phyloP scores from a whole-genome alignment of 2,888 invertebrate genomes.

The Tipula lateralis region DNA sequence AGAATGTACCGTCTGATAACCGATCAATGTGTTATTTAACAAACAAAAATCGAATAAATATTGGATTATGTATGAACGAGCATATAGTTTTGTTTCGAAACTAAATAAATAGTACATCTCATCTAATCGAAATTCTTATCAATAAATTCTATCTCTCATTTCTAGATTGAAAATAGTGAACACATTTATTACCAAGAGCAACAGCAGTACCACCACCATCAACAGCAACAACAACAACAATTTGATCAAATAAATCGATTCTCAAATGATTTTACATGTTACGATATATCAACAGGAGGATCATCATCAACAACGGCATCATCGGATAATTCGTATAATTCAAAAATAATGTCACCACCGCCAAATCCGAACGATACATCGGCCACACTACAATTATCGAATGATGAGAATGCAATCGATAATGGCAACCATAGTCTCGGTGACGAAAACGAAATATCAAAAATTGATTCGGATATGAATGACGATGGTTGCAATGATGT shows the following conservation, averaged over 20 bases:
- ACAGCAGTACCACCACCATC: neutral
- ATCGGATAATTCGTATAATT: slow-evolving; percentile 25
- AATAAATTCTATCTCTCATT: neutral
- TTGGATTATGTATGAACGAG: neutral
- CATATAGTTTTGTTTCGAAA: neutral
- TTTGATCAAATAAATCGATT: slow-evolving; percentile 24
- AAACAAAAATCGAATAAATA: neutral
- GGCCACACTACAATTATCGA: neutral
- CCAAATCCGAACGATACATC: neutral
- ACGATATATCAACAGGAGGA: slow-evolving; percentile 11
- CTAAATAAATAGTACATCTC: neutral
- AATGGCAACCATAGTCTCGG: neutral
- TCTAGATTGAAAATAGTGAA: slow-evolving; percentile 24
- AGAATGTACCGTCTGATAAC: neutral
- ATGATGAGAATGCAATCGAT: neutral
- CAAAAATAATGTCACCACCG: neutral
- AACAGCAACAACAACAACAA: neutral
- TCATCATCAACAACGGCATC: neutral
- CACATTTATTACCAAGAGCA: slow-evolving; percentile 5
- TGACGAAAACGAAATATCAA: neutral
- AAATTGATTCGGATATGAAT: neutral
- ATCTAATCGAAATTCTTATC: neutral
- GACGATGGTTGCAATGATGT: neutral
- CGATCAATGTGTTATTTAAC: neutral
- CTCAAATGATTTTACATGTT: slow-evolving; percentile 26